A percentile compares a stretch with the other conserved stretches of the same genome.
phyloP scores from a whole-genome alignment of 2,113 vertebrate genomes.

The Microtus richardsoni region DNA sequence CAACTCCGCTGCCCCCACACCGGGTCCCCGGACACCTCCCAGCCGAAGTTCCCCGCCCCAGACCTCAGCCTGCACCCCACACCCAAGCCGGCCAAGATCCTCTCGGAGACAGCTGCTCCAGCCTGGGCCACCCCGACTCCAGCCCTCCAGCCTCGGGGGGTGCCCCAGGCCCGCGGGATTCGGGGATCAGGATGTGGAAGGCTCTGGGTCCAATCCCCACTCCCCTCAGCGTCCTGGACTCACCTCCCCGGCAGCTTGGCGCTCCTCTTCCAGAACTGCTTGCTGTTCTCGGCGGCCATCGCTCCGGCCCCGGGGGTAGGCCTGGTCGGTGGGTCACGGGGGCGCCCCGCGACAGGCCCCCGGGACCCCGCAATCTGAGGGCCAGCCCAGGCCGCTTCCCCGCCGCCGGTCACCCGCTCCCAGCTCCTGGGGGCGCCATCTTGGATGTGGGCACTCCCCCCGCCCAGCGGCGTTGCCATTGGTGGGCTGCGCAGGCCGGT shows the following conservation, averaged over 20 bases:
- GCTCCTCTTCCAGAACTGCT: slow-evolving; percentile 97
- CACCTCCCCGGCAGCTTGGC: slow-evolving; percentile 96
- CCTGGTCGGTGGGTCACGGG: slow-evolving; percentile 70
- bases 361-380: slow-evolving; percentile 72
- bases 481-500: slow-evolving; percentile 82
- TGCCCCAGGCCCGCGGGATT: slow-evolving; percentile 40
- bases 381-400: slow-evolving; percentile 80
- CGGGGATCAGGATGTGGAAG: background rate
- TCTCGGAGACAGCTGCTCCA: slow-evolving; percentile 44
- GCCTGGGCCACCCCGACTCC: background rate
- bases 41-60: background rate
- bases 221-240: slow-evolving; percentile 72
- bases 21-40: background rate
- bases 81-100: background rate
- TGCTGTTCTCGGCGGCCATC: slow-evolving; percentile 95
- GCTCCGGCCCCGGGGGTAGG: slow-evolving; percentile 71
- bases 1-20: background rate
- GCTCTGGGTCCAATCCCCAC: slow-evolving; percentile 57
- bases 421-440: slow-evolving; percentile 90
- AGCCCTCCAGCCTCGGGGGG: background rate
- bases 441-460: slow-evolving; percentile 85
- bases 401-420: slow-evolving; percentile 72
- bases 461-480: slow-evolving; percentile 83
- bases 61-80: slow-evolving; percentile 6
- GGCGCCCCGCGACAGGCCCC: slow-evolving; percentile 40